Evolutionary conservation across 1,140 invertebrate genomes (phyloP), one percentile per base, ranked within the genome.

Genomic region (Calephelis nemesis): DNA sequence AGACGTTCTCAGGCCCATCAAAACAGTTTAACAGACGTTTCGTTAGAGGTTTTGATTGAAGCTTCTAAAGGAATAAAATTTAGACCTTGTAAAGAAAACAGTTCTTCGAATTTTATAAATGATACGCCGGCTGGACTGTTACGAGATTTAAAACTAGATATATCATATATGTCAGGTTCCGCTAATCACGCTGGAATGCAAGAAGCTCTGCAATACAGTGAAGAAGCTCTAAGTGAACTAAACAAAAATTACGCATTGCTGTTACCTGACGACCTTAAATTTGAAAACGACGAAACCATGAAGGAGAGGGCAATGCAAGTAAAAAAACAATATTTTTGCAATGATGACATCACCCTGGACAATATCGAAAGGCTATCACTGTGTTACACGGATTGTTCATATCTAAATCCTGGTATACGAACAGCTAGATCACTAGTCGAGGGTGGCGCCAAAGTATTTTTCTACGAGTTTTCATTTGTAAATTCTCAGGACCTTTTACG

Each of bases 401-500:
- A 84, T 65, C 50, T 86, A 10, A 78, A 80, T 19, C 83, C 83
- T 5, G 71, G 67, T 8, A 68, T 88, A 7, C 68, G 87, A 47
- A 66, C 69, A 7, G 83, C 85, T 0, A 70, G 85, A 47, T 63
- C 68, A 10, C 48, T 88, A 12, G 71, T 76, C 0, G 39, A 66
- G 19, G 76, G 75, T 7, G 85, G 83, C 0, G 76, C 75, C 8
- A 80, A 52, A 0, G 81, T 90, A 4, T 90, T 77, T 68, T 76
- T 87, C 47, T 88, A 88, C 63, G 85, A 88, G 52, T 90, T 85
- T 67, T 72, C 76, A 7, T 88, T 78, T 62, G 69, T 75, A 12
- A 78, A 47, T 13, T 12, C 39, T 67, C 0, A 65, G 62, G 10
- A 13, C 58, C 13, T 66, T 78, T 30, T n/a, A 74, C 0, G 84